These are phyloP conservation scores for Troilus luridus DNA, from an alignment of 2,888 invertebrate genomes.

Conservation along the genomic window DNA sequence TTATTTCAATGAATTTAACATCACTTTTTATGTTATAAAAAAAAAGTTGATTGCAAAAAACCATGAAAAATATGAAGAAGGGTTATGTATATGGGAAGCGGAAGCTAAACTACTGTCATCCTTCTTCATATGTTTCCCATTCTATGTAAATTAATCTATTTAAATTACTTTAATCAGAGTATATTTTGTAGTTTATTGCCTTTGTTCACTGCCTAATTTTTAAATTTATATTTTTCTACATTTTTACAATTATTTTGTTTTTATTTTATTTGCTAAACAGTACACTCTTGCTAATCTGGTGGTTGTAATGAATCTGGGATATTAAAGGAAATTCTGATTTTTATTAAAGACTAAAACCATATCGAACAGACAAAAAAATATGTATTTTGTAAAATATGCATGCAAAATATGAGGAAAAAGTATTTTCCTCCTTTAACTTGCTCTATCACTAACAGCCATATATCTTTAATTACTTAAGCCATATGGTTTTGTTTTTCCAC, in stretches of 20 bases:
- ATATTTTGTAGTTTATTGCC: constrained; percentile 57
- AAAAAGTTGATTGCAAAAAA: constrained; percentile 1
- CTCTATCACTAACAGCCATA: not conserved
- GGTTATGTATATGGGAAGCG: not conserved
- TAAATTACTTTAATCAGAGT: constrained; percentile 51
- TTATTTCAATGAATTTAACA: constrained; percentile 53
- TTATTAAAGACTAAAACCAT: not conserved
- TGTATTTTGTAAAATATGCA: not conserved
- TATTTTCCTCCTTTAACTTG: not conserved
- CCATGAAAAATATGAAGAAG: constrained; percentile 51
- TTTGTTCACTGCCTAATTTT: constrained; percentile 59
- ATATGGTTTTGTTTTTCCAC: not conserved
- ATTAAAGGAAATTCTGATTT: not conserved
- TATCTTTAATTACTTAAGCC: not conserved
- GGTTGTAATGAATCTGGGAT: not conserved
- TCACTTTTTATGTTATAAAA: constrained; percentile 57
- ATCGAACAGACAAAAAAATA: not conserved
- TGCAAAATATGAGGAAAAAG: not conserved
- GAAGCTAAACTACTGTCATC: not conserved
- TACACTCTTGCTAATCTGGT: constrained; percentile 17
- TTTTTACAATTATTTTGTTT: constrained; percentile 37
- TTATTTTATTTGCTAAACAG: constrained; percentile 5
- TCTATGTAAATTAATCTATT: constrained; percentile 40
- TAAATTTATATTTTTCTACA: constrained; percentile 59
- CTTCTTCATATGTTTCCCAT: constrained; percentile 48